These are phyloP conservation scores for Radopholus similis DNA, from an alignment of 1,140 invertebrate species.

Conservation along the genomic window DNA sequence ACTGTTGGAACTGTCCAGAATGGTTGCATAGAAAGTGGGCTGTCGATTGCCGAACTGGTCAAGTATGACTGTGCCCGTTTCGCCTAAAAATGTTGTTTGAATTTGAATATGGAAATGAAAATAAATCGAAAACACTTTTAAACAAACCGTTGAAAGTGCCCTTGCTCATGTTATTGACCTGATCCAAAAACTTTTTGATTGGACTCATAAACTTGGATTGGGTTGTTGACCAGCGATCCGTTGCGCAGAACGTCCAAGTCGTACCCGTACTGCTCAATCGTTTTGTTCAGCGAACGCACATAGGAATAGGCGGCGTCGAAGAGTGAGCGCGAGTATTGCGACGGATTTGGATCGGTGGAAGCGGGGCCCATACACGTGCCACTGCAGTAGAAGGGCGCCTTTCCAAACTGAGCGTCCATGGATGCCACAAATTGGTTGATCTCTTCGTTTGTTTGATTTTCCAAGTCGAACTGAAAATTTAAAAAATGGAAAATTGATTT, in stretches of 20 bases:
- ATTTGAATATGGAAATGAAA: no score
- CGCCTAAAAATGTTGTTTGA: slow-evolving; percentile 24
- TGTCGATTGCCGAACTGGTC: slow-evolving; percentile 31
- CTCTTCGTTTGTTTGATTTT: slow-evolving; percentile 3
- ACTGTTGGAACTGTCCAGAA: slow-evolving; percentile 13
- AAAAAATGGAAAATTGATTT: background rate
- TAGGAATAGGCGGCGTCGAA: slow-evolving; percentile 34
- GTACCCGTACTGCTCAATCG: slow-evolving; percentile 8
- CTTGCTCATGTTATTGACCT: slow-evolving; percentile 2
- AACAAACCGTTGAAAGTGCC: slow-evolving; percentile 9
- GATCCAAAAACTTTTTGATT: no score
- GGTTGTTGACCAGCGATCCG: slow-evolving; percentile 2
- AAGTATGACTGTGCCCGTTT: slow-evolving; percentile 31
- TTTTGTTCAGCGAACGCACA: slow-evolving; percentile 29
- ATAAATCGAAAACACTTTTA: background rate
- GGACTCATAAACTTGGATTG: no score
- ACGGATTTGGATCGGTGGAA: slow-evolving; percentile 8
- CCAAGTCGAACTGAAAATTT: slow-evolving; percentile 29
- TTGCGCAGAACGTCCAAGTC: slow-evolving; percentile 11
- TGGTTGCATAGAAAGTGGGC: slow-evolving; percentile 31
- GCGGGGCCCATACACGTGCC: slow-evolving; percentile 28
- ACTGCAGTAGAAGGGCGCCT: slow-evolving; percentile 36
- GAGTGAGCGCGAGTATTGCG: slow-evolving; percentile 31
- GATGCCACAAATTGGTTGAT: slow-evolving; percentile 28
- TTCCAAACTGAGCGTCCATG: slow-evolving; percentile 20